Evolutionary conservation across 2,797 vertebrate species (phyloP).

Genomic region (Enteromius thamalakanensis): DNA sequence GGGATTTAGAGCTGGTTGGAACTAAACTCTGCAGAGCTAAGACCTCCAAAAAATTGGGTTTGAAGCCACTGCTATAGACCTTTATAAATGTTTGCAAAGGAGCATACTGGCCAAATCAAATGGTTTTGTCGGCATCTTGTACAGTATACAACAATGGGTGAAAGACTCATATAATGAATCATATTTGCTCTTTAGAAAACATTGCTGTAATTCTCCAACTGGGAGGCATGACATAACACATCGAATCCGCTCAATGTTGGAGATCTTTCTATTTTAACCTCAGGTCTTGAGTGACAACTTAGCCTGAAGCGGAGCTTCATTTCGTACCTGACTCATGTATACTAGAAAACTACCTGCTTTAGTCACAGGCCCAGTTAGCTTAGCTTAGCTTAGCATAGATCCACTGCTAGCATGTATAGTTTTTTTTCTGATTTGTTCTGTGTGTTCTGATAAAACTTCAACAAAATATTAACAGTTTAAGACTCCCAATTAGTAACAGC

Average conservation of each 20-base stretch:
- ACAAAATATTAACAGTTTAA: not conserved
- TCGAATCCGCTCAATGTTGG: conserved; percentile 1
- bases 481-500: not conserved
- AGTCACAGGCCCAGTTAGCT: not conserved
- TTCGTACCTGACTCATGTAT: conserved; percentile 15
- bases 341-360: conserved; percentile 23
- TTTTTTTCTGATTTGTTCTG: not conserved
- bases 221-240: conserved; percentile 32
- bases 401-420: not conserved
- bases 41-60: too few relatives aligned
- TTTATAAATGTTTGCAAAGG: not conserved
- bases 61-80: not conserved
- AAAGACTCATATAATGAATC: conserved; percentile 3
- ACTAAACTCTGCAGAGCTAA: too few relatives aligned
- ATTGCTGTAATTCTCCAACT: conserved; percentile 8
- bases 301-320: not conserved
- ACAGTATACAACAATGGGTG: not conserved
- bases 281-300: conserved; percentile 18
- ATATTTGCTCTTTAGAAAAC: conserved; percentile 34
- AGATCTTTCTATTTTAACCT: conserved; percentile 32
- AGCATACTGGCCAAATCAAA: not conserved
- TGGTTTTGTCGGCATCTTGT: not conserved
- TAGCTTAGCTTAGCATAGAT: not conserved
- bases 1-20: too few relatives aligned
- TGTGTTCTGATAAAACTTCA: not conserved